A percentile compares a stretch with the other conserved stretches of the same genome.
These are phyloP conservation scores for Cyrtorhinus lividipennis DNA, from an alignment of 1,140 invertebrate species.

Conservation along the genomic window DNA sequence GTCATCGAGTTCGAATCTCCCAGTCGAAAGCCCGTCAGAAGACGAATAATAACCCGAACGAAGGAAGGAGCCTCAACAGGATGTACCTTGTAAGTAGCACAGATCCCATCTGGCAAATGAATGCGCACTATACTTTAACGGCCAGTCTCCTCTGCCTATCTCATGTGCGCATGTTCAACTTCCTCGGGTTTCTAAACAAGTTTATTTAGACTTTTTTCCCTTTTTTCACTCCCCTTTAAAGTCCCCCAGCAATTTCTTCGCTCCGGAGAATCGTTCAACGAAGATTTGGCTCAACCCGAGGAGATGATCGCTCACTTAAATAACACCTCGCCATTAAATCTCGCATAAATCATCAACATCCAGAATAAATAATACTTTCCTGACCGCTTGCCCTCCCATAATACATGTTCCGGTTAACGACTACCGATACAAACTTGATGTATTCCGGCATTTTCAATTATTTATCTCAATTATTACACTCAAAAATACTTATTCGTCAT, in stretches of 20 bases:
- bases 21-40: background rate
- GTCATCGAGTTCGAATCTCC: background rate
- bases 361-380: too few relatives aligned
- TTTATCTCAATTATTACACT: too few relatives aligned
- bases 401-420: too few relatives aligned
- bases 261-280: too few relatives aligned
- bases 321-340: too few relatives aligned
- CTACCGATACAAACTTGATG: too few relatives aligned
- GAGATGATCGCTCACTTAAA: too few relatives aligned
- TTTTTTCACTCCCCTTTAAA: background rate
- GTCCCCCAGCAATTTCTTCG: background rate
- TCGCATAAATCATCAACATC: too few relatives aligned
- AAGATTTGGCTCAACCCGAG: too few relatives aligned
- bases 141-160: background rate
- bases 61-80: background rate
- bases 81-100: slow-evolving; percentile 4
- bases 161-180: background rate
- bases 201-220: background rate
- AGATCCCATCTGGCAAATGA: slow-evolving; percentile 9
- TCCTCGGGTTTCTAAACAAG: background rate
- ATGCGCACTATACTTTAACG: background rate
- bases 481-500: too few relatives aligned
- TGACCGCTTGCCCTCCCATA: too few relatives aligned
- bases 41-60: background rate
- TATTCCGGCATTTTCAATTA: too few relatives aligned